A percentile compares a stretch with the other conserved stretches of the same genome.
phyloP scores from a whole-genome alignment of 1,140 invertebrate species.

The Schlechtendalia chinensis region DNA sequence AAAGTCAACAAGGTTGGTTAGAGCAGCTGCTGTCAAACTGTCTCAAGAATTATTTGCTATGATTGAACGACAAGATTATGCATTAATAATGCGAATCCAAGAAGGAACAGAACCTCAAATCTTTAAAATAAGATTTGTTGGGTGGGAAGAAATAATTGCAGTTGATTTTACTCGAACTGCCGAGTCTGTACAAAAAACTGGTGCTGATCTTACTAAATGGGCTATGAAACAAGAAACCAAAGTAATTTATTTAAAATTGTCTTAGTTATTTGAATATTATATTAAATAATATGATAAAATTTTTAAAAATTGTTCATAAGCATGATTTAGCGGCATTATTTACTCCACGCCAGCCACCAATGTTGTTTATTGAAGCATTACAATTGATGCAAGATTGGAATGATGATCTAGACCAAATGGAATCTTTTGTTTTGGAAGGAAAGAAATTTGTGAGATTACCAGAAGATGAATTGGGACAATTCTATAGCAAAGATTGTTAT shows the following conservation, averaged over 20 bases:
- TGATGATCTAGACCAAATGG: constrained; percentile 94
- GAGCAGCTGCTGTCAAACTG: constrained; percentile 93
- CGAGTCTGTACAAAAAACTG: constrained; percentile 92
- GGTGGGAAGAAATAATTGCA: constrained; percentile 98
- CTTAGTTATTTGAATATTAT: no score
- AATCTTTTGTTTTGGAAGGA: constrained; percentile 95
- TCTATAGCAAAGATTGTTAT: constrained; percentile 95
- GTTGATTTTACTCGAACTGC: constrained; percentile 98
- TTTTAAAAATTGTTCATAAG: constrained; percentile 58
- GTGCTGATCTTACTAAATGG: constrained; percentile 93
- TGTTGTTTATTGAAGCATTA: constrained; percentile 81
- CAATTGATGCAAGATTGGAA: constrained; percentile 91
- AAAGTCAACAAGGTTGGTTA: constrained; percentile 92
- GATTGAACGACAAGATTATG: constrained; percentile 85
- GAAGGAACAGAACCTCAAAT: constrained; percentile 78
- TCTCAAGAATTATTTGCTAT: constrained; percentile 92
- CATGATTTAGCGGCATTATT: constrained; percentile 93
- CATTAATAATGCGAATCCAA: constrained; percentile 83
- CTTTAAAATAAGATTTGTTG: constrained; percentile 95
- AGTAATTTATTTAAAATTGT: constrained; percentile 56
- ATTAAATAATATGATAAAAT: no score
- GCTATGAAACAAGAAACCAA: constrained; percentile 86
- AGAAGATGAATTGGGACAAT: constrained; percentile 83
- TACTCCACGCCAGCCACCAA: constrained; percentile 86
- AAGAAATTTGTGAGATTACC: constrained; percentile 95